Evolutionary conservation across 1,140 invertebrate species (phyloP).

Genomic region (Drosophila cardini): DNA sequence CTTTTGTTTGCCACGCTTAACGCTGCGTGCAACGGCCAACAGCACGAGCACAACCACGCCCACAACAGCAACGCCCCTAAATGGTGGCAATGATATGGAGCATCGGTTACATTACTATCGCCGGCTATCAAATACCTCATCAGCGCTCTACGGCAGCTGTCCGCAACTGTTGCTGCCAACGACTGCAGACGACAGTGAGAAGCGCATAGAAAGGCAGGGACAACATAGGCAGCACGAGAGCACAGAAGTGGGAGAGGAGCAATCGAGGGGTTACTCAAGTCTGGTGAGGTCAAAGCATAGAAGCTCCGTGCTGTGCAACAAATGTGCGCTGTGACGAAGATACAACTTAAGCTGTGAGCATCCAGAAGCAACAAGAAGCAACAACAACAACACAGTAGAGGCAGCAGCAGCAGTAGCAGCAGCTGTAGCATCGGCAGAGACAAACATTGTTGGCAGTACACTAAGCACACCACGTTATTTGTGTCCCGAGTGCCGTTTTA

Average conservation of each 20-base stretch:
- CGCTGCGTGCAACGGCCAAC: conserved; percentile 25
- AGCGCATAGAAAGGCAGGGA: not conserved
- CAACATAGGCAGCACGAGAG: conserved; percentile 27
- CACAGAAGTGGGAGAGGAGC: conserved; percentile 12
- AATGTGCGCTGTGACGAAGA: conserved; percentile 84
- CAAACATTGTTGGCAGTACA: conserved; percentile 11
- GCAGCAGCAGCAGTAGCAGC: conserved; percentile 1
- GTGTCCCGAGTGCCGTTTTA: conserved; percentile 77
- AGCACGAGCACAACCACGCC: conserved; percentile 34
- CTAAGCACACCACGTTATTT: conserved; percentile 61
- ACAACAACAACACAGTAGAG: not conserved
- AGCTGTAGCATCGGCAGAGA: not conserved
- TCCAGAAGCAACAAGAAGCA: conserved; percentile 46
- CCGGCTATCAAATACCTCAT: conserved; percentile 79
- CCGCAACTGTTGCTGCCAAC: conserved; percentile 58
- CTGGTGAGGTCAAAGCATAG: conserved; percentile 59
- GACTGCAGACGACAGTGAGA: conserved; percentile 5
- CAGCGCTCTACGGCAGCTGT: conserved; percentile 79
- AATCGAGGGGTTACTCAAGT: conserved; percentile 62
- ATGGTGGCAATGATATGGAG: conserved; percentile 77
- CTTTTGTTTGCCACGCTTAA: conserved; percentile 62
- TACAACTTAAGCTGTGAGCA: conserved; percentile 83
- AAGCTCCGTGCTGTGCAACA: conserved; percentile 76
- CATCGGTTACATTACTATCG: conserved; percentile 69
- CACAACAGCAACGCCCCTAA: conserved; percentile 40